These are phyloP conservation scores for Tetranychus truncatus DNA, from an alignment of 2,888 invertebrate species.

Conservation along the genomic window DNA sequence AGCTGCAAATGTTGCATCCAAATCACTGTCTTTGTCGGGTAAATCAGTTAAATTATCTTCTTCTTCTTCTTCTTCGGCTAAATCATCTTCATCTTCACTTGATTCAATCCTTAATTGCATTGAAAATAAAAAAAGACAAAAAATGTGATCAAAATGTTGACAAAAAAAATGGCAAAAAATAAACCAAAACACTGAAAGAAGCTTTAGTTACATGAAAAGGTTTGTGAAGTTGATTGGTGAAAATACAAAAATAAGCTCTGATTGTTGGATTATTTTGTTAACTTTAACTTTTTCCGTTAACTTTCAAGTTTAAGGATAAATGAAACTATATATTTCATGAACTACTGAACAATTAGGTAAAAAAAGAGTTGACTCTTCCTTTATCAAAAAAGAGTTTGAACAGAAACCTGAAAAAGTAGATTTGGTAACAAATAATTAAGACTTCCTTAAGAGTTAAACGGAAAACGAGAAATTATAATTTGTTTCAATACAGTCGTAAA, in stretches of 20 bases:
- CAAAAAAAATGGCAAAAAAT: too few relatives aligned
- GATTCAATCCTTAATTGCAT: too few relatives aligned
- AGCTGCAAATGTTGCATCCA: background rate
- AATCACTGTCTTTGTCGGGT: background rate
- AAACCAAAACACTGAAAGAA: too few relatives aligned
- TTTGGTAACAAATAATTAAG: background rate
- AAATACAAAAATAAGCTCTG: too few relatives aligned
- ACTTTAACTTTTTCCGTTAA: background rate
- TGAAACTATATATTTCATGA: background rate
- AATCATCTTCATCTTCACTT: background rate
- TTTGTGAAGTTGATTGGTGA: too few relatives aligned
- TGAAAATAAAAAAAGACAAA: too few relatives aligned
- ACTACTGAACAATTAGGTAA: background rate
- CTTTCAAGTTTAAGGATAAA: background rate
- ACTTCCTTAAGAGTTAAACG: conserved; percentile 1
- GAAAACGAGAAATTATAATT: background rate
- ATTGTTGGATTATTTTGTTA: background rate
- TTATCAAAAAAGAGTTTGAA: background rate
- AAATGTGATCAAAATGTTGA: too few relatives aligned
- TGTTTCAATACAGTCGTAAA: too few relatives aligned
- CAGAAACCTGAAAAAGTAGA: background rate
- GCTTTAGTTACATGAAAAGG: too few relatives aligned
- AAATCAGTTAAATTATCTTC: background rate
- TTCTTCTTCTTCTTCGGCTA: background rate
- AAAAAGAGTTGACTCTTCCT: background rate